phyloP scores from a whole-genome alignment of 2,113 vertebrate genomes.

The Erythrocercus mccallii region DNA sequence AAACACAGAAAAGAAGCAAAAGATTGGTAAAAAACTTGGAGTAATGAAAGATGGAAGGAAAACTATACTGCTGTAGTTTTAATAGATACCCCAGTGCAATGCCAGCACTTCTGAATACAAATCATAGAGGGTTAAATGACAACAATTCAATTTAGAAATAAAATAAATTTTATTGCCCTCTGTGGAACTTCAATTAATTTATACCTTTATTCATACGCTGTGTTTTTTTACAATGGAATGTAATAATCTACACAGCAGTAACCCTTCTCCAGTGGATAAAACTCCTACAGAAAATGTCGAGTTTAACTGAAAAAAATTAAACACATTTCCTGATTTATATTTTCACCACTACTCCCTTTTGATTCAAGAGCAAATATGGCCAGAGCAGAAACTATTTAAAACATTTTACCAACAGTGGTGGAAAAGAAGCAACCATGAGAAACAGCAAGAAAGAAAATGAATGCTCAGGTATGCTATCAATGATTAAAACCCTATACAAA shows the following conservation, averaged over 20 bases:
- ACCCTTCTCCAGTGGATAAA: slow-evolving; percentile 12
- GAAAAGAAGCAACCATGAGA: neutral
- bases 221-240: slow-evolving; percentile 23
- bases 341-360: neutral
- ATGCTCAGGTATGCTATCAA: neutral
- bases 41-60: neutral
- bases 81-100: neutral
- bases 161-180: slow-evolving; percentile 27
- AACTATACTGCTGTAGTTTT: neutral
- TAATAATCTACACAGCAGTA: neutral
- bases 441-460: neutral
- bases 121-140: slow-evolving; percentile 5
- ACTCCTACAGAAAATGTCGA: neutral
- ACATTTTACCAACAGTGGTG: neutral
- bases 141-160: slow-evolving; percentile 16
- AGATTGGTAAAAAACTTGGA: neutral
- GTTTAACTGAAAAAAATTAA: slow-evolving; percentile 2
- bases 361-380: neutral
- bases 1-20: neutral
- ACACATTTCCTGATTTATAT: neutral
- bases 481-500: slow-evolving; percentile 5
- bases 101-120: neutral
- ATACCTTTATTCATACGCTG: slow-evolving; percentile 21
- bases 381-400: neutral
- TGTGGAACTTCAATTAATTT: neutral